Base-by-base conservation (phyloP, 2,888 invertebrate genomes). In the Meliscaeva auricollis region DNA sequence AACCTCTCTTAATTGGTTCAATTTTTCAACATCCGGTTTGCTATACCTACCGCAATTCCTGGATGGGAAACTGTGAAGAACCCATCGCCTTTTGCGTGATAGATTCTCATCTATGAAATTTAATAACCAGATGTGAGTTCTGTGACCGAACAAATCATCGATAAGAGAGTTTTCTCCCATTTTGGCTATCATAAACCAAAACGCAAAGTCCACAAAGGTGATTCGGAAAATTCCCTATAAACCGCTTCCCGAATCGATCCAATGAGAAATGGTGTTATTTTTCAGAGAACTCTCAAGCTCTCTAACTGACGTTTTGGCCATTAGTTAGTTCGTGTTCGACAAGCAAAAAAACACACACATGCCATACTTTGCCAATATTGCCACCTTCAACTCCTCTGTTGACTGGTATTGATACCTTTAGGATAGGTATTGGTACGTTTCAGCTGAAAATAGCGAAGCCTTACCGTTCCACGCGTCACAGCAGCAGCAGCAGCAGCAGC, bases 291-390 rank as follows among this genome's bases (percentile, higher is more conserved):
- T n/a, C 26, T 48, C 58, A 17, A 38, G 52, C 50, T 50, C 58
- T 58, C 26, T 41, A 72, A 20, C 22, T 69, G 54, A 81, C 66
- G 41, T 79, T 64, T 54, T 70, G 62, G 54, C 41, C 48, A 69
- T 81, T 76, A 81, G 75, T 76, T 70, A 56, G 77, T 46, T 72
- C 77, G 58, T 82, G 82, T 77, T 77, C 58, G 66, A 68, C 50
- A 77, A 58, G 41, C 70, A 35, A 46, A n/a, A n/a, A n/a, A 75
- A 75, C 22, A 62, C 41, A 46, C 60, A 58, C 48, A 79, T 62
- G 60, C 35, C 41, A 38, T 26, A 38, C n/a, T n/a, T n/a, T n/a
- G n/a, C 35, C 35, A 38, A 38, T 38, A 9, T 2, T 50, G 3
- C 44, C 15, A 15, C 6, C 15, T 17, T 6, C 4, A 22, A 20